A percentile compares a stretch with the other conserved stretches of the same genome.
Conservation (phyloP, 2,113 vertebrate species). For the Vicugna pacos region DNA sequence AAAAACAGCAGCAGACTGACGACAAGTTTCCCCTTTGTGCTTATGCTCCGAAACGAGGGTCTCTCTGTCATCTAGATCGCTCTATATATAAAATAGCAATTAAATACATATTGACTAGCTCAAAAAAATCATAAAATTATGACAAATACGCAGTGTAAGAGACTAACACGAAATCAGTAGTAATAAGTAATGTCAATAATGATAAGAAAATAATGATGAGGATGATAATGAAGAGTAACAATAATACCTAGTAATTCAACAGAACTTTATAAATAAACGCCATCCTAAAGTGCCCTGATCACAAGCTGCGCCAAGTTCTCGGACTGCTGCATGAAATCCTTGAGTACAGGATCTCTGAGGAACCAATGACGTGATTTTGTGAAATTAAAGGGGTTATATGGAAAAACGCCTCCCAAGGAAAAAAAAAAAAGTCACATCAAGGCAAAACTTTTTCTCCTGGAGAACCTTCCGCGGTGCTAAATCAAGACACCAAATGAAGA, state of each 20-base stretch:
- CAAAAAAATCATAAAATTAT: not conserved
- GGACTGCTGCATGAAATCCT: not conserved
- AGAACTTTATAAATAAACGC: not conserved
- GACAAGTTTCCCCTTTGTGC: constrained; percentile 81
- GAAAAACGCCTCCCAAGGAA: not conserved
- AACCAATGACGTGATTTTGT: not conserved
- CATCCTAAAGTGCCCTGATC: not conserved
- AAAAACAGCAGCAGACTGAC: constrained; percentile 91
- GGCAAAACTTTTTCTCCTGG: not conserved
- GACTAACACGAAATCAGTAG: not conserved
- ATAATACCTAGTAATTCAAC: not conserved
- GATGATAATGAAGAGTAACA: not conserved
- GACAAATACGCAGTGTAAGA: not conserved
- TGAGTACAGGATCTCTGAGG: not conserved
- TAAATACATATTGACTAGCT: constrained; percentile 46
- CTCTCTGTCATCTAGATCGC: constrained; percentile 86
- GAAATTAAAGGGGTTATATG: not conserved
- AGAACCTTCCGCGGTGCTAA: not conserved
- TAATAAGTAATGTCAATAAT: not conserved
- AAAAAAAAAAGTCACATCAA: not conserved
- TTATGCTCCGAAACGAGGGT: constrained; percentile 85
- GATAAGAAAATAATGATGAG: not conserved
- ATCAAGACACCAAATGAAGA: not conserved
- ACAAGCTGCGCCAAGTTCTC: not conserved
- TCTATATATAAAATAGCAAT: constrained; percentile 74